Evolutionary conservation across 2,113 vertebrate species (phyloP).

Genomic region (Rhombomys opimus): DNA sequence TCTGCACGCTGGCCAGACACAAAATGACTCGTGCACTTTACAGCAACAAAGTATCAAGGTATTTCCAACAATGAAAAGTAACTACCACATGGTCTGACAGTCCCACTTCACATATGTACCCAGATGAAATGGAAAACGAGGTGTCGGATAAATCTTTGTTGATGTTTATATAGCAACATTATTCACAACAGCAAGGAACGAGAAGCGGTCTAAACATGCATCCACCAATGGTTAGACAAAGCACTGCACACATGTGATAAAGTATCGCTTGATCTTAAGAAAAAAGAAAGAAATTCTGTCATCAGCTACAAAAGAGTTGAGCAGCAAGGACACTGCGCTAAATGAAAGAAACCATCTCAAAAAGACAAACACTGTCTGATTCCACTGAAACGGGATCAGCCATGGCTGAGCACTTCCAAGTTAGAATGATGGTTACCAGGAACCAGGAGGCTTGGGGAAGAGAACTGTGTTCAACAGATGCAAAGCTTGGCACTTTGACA

Average conservation of each 20-base stretch:
- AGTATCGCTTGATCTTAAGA: background rate
- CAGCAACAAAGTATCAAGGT: background rate
- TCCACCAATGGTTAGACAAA: background rate
- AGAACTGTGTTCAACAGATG: no score
- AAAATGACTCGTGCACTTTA: background rate
- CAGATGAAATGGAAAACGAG: background rate
- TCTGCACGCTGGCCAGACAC: background rate
- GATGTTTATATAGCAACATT: background rate
- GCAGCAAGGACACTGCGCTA: background rate
- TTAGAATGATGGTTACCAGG: background rate
- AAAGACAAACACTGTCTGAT: background rate
- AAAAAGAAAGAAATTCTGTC: background rate
- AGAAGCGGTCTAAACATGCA: background rate
- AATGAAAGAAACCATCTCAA: background rate
- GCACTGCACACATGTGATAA: rapidly evolving
- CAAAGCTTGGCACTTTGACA: background rate
- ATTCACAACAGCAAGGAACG: background rate
- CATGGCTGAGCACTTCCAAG: background rate
- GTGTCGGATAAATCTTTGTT: background rate
- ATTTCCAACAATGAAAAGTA: background rate
- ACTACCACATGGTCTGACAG: background rate
- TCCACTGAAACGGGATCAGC: background rate
- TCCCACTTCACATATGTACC: background rate
- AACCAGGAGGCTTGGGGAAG: background rate
- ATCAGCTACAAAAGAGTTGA: background rate